phyloP scores from a whole-genome alignment of 2,113 vertebrate species.

The Pterocles orientalis region DNA sequence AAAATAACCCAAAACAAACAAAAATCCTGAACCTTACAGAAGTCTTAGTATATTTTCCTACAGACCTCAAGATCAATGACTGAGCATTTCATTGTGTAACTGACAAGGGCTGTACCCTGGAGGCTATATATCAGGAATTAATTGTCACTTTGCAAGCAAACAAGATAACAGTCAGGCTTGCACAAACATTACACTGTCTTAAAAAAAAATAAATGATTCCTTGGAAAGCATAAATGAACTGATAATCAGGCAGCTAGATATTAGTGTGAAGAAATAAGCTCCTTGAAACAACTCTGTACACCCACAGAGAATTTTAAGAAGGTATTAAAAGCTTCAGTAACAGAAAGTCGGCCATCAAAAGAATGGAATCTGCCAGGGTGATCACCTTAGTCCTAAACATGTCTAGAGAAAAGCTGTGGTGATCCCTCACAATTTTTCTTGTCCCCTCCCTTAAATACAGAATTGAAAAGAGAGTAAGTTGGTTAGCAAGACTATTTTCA shows the following conservation, averaged over 20 bases:
- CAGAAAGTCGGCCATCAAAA: conserved; percentile 27
- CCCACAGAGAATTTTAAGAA: conserved; percentile 58
- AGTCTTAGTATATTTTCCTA: conserved; percentile 16
- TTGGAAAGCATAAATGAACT: conserved; percentile 61
- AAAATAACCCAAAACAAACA: background rate
- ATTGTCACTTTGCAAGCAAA: conserved; percentile 69
- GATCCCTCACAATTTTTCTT: background rate
- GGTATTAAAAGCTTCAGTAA: conserved; percentile 19
- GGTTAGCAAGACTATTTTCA: conserved; percentile 3
- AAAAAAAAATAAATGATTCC: conserved; percentile 53
- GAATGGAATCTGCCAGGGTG: no score
- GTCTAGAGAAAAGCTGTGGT: background rate
- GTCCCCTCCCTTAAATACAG: conserved; percentile 7
- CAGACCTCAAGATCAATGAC: conserved; percentile 8
- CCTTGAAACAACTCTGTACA: conserved; percentile 50
- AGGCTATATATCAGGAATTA: conserved; percentile 51
- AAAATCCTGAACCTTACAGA: background rate
- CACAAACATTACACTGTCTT: conserved; percentile 60
- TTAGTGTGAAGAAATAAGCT: conserved; percentile 29
- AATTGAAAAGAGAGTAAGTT: conserved; percentile 43
- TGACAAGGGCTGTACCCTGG: background rate
- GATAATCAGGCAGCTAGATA: conserved; percentile 60
- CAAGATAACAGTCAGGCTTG: conserved; percentile 58
- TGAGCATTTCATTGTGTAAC: conserved; percentile 41
- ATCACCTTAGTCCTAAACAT: background rate